phyloP scores from a whole-genome alignment of 2,888 invertebrate genomes.

The Apocheima hispidaria region DNA sequence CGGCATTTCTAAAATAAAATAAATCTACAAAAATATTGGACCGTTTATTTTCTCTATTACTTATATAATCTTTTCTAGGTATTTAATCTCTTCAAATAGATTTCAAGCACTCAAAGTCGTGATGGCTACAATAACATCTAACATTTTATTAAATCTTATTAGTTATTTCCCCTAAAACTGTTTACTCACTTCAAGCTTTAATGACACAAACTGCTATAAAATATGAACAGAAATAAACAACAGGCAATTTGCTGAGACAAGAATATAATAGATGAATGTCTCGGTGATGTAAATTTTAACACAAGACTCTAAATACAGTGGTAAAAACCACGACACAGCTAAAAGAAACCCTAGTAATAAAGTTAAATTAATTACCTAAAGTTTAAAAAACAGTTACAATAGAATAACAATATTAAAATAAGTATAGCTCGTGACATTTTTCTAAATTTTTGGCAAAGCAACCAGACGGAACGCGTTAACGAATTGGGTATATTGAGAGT shows the following conservation, averaged over 20 bases:
- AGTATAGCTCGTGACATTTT: slow-evolving; percentile 49
- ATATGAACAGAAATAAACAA: slow-evolving; percentile 21
- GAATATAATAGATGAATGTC: slow-evolving; percentile 14
- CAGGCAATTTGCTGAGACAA: slow-evolving; percentile 10
- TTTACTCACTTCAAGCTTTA: slow-evolving; percentile 11
- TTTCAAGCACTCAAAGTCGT: no score
- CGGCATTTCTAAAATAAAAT: background rate
- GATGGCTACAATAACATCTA: background rate
- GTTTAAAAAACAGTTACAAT: slow-evolving; percentile 29
- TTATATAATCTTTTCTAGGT: no score
- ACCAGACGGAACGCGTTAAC: slow-evolving; percentile 56
- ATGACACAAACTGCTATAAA: slow-evolving; percentile 5
- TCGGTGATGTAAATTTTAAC: background rate
- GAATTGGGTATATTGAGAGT: slow-evolving; percentile 29
- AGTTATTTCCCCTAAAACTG: slow-evolving; percentile 5
- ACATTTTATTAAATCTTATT: background rate
- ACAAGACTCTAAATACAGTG: slow-evolving; percentile 8
- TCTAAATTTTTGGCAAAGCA: slow-evolving; percentile 63
- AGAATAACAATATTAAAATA: slow-evolving; percentile 40
- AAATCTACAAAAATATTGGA: no score
- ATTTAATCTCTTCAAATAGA: no score
- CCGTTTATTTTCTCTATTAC: no score
- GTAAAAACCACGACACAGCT: slow-evolving; percentile 1
- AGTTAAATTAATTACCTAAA: slow-evolving; percentile 20
- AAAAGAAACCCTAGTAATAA: slow-evolving; percentile 14